Base-by-base conservation (phyloP, 1,140 invertebrate species). In the Planococcus citri region DNA sequence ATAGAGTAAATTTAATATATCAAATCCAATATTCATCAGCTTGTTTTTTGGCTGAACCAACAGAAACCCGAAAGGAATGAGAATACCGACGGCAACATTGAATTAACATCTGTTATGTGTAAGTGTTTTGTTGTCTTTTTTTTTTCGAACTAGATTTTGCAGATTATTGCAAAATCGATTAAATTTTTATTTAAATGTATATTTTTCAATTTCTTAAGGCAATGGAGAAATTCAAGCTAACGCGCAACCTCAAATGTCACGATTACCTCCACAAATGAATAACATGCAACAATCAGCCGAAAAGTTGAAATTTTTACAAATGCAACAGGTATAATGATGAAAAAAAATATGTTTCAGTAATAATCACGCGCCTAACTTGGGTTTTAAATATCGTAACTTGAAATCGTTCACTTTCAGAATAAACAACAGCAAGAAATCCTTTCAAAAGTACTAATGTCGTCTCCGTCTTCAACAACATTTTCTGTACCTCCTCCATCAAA, bases 381-480 rank as follows among this genome's bases (percentile, higher is more conserved):
- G 4, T 58, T 58, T 9, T 41, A 10, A 20, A n/a, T 58, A n/a
- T 22, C 17, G 4, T 58, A 17, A 20, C 17, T n/a, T 25, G 10
- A 25, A 24, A 64, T 64, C 24, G 3, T 10, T 64, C 20, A 21
- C 22, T 64, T 64, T 24, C 17, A 64, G 60, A 64, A 25, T 64
- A 64, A 64, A 68, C 81, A 78, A 70, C 74, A 76, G 25, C 74
- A 76, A 33, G 73, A 72, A 33, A 38, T 68, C 24, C 33, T 64
- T 67, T 33, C 70, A 69, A 60, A 69, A 72, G 37, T 72, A 64
- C 60, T 69, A 68, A 70, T 58, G 51, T 25, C 68, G 41, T 71
- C 68, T 22, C 69, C 67, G 41, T 60, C 72, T 27, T 37, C 72
- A 22, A 78, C 78, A 10, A 82, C 83, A 10, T 78, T 85, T 60